These are phyloP conservation scores for Calosoma granatense DNA, from an alignment of 1,140 invertebrate genomes.

Conservation along the genomic window DNA sequence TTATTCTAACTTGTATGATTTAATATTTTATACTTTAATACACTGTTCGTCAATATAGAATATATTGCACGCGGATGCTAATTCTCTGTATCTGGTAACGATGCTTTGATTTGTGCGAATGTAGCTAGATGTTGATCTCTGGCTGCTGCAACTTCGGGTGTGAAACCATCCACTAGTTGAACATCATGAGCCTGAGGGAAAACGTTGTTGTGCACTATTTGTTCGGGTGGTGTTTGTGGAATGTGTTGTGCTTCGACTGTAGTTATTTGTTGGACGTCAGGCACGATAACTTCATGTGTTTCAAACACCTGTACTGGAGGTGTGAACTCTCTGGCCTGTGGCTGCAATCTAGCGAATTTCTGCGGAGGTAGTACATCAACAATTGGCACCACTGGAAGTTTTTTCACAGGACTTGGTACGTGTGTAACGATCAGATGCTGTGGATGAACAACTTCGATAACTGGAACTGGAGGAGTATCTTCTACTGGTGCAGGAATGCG, in stretches of 20 bases:
- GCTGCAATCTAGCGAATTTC: not conserved
- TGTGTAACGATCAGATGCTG: not conserved
- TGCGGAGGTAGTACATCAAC: not conserved
- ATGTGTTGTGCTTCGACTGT: too few species aligned
- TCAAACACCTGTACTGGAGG: not conserved
- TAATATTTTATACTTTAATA: too few species aligned
- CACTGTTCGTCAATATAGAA: too few species aligned
- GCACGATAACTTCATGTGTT: not conserved
- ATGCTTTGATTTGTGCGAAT: not conserved
- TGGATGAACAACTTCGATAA: not conserved
- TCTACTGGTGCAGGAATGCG: too few species aligned
- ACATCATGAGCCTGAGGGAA: not conserved
- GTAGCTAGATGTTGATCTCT: slow-evolving; percentile 10
- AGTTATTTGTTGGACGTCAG: too few species aligned
- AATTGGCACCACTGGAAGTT: not conserved
- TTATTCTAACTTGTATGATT: too few species aligned
- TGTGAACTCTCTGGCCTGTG: too few species aligned
- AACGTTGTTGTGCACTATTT: too few species aligned
- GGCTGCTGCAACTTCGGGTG: slow-evolving; percentile 11
- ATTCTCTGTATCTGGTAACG: not conserved
- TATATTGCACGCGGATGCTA: too few species aligned
- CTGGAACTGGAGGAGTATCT: not conserved
- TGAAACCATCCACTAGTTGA: not conserved
- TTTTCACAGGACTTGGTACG: not conserved
- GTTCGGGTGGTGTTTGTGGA: too few species aligned